Base-by-base conservation (phyloP, 2,797 vertebrate species). In the Pipistrellus pipistrellus region DNA sequence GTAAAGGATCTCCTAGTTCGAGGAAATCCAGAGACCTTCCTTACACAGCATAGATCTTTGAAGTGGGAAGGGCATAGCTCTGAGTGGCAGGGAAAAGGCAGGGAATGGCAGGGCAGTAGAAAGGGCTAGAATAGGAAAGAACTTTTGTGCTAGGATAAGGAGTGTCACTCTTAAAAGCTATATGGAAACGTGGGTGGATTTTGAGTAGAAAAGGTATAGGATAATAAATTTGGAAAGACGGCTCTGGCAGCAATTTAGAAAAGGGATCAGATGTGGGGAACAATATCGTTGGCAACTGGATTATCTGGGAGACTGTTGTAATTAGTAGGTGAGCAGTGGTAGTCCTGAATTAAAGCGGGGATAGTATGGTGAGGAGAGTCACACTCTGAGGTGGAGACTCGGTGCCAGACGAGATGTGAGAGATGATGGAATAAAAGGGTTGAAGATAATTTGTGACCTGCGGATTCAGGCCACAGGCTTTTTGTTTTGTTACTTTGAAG, bases 401-500 rank as follows among this genome's bases (percentile, higher is more conserved):
- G 15, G n/a, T 25, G 38, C 73, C 76, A 4, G 51, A 21, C 25
- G 17, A 55, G 30, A 10, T n/a, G 15, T 38, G 44, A 88, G 17
- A 10, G 27, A 68, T 30, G 57, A 72, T 75, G 46, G 75, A 12
- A 59, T 55, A 68, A 77, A 66, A 12, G 77, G 25, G 71, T 4
- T 48, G 64, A 88, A 57, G 75, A 25, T 91, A 14, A 69, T 82
- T 88, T 85, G n/a, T 91, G 48, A 23, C 57, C 86, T 87, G 92
- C 44, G 23, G 62, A 81, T 71, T 91, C 35, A 86, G 55, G 46
- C 21, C 10, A 44, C 46, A 68, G 35, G 66, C 66, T 85, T 85
- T 77, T 88, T 44, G 27, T 62, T 95, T 90, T 23, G 32, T 89
- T 44, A 59, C 13, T 55, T 71, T 71, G 69, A 76, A 21, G 44